Conservation (phyloP, 1,140 invertebrate species). For the Bombus turneri region DNA sequence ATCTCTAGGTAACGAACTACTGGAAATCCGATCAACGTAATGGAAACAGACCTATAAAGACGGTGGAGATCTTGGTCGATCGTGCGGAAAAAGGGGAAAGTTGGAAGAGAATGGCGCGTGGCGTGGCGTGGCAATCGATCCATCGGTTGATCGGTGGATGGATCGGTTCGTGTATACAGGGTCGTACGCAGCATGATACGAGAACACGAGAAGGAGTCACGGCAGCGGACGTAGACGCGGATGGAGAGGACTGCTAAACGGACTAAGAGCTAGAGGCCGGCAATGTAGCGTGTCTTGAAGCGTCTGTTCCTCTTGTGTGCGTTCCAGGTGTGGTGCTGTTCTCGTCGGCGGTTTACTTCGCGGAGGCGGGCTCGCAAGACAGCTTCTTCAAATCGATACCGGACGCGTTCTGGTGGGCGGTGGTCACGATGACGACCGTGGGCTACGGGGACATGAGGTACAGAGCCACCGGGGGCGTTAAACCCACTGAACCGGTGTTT, state of each 20-base stretch:
- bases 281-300: conserved; percentile 61
- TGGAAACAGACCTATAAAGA: conserved; percentile 6
- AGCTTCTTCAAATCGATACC: conserved; percentile 99
- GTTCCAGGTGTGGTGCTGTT: conserved; percentile 99
- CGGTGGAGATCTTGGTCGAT: conserved; percentile 28
- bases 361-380: conserved; percentile 98
- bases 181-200: no score
- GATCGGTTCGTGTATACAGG: neutral
- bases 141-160: neutral
- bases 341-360: conserved; percentile 99
- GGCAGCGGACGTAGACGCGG: neutral
- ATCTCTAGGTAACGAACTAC: conserved; percentile 13
- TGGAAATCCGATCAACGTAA: conserved; percentile 23
- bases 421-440: conserved; percentile 99
- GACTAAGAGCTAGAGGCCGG: conserved; percentile 32
- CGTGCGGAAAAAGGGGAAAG: neutral
- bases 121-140: conserved; percentile 21
- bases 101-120: neutral
- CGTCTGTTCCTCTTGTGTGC: conserved; percentile 71
- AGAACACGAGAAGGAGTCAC: no score
- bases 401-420: conserved; percentile 99
- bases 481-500: conserved; percentile 80
- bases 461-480: conserved; percentile 79
- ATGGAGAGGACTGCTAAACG: neutral
- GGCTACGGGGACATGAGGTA: conserved; percentile 99